Evolutionary conservation across 1,140 invertebrate genomes (phyloP).

Genomic region (Brachionus rotundiformis): DNA sequence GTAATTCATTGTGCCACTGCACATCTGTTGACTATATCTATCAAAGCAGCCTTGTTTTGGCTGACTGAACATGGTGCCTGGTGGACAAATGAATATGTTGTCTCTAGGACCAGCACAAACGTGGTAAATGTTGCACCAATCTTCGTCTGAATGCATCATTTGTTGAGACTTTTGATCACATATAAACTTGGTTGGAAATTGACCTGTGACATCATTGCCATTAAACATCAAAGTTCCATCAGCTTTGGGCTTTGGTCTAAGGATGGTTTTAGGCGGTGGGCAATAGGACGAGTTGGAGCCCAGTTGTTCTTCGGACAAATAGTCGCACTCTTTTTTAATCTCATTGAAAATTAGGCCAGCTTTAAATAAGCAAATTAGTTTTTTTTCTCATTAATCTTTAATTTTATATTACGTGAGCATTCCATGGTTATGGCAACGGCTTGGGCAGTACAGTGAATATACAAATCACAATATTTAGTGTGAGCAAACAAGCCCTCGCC

Average conservation of each 20-base stretch:
- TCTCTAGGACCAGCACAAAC: constrained; percentile 43
- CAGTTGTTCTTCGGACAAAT: constrained; percentile 30
- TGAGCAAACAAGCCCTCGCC: constrained; percentile 36
- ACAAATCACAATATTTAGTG: constrained; percentile 50
- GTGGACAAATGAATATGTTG: constrained; percentile 52
- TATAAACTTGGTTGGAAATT: constrained; percentile 45
- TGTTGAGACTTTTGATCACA: constrained; percentile 39
- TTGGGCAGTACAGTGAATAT: constrained; percentile 51
- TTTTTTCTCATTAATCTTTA: not conserved
- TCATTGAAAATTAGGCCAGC: constrained; percentile 52
- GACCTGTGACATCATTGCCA: constrained; percentile 30
- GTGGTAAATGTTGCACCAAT: constrained; percentile 53
- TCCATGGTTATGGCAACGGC: constrained; percentile 51
- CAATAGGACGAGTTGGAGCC: constrained; percentile 34
- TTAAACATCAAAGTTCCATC: constrained; percentile 45
- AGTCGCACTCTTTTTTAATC: constrained; percentile 40
- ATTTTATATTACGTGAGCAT: not conserved
- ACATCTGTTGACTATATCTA: not conserved
- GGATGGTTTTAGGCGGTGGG: constrained; percentile 29
- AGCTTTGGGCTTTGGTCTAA: constrained; percentile 48
- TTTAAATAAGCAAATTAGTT: not conserved
- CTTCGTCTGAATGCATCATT: constrained; percentile 3
- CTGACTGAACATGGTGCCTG: constrained; percentile 49
- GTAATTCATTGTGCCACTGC: constrained; percentile 26
- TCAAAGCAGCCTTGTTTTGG: constrained; percentile 52